Conservation (phyloP, 2,888 invertebrate genomes). For the Hybos culiciformis region DNA sequence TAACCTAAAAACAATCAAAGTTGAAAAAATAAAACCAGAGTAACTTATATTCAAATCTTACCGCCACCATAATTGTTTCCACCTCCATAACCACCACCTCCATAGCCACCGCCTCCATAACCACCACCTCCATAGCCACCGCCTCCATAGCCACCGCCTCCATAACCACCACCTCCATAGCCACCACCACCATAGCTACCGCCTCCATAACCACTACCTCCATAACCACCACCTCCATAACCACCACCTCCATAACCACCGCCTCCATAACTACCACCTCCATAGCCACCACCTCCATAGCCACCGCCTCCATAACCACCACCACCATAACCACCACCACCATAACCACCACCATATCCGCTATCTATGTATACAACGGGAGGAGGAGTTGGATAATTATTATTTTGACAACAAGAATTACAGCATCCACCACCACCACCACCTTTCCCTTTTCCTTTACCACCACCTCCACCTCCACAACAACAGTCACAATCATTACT, state of each 20-base stretch:
- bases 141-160: neutral
- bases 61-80: neutral
- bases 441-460: slow-evolving; percentile 15
- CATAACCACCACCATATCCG: no score
- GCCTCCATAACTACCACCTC: neutral
- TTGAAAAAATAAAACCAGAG: neutral
- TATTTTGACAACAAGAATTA: no score
- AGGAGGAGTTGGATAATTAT: no score
- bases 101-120: neutral
- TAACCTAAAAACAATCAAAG: no score
- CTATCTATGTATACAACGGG: no score
- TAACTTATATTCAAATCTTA: no score
- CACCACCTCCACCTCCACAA: neutral
- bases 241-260: neutral
- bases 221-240: slow-evolving; percentile 8
- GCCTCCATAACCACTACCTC: neutral
- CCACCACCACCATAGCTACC: neutral
- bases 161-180: slow-evolving; percentile 8
- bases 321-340: no score
- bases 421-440: neutral
- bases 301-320: no score
- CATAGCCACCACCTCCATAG: neutral
- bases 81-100: neutral
- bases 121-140: neutral
- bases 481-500: neutral